These are phyloP conservation scores for Pholis gunnellus DNA, from an alignment of 2,113 vertebrate genomes.

Conservation along the genomic window DNA sequence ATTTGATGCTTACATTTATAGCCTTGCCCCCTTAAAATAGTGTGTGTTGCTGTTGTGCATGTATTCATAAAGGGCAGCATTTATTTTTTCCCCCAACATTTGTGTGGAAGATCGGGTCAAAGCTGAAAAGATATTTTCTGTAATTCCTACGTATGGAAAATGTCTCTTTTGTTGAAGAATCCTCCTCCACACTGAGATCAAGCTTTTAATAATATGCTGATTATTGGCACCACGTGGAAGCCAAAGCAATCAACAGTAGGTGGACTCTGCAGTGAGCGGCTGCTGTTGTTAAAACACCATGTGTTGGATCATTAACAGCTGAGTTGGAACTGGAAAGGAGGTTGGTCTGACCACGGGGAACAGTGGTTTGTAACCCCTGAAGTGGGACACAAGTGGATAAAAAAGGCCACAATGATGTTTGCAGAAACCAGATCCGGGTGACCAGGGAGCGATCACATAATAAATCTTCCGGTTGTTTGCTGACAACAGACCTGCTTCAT, in stretches of 20 bases:
- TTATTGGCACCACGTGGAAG: background rate
- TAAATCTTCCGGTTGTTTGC: conserved; percentile 38
- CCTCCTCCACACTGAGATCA: background rate
- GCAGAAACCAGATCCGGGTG: conserved; percentile 50
- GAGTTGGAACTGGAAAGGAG: conserved; percentile 26
- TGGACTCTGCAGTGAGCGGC: conserved; percentile 1
- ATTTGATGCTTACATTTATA: conserved; percentile 40
- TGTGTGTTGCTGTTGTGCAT: conserved; percentile 8
- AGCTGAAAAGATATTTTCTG: conserved; percentile 18
- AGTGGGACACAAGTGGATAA: conserved; percentile 26
- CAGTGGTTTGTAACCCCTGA: conserved; percentile 28
- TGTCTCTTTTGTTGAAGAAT: background rate
- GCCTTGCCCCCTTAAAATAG: conserved; percentile 25
- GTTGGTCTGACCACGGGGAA: conserved; percentile 31
- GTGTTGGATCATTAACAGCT: conserved; percentile 53
- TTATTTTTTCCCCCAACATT: background rate
- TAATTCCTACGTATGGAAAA: background rate
- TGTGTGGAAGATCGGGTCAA: conserved; percentile 1
- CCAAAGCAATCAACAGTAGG: background rate
- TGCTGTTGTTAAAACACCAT: conserved; percentile 23
- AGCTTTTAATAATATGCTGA: background rate
- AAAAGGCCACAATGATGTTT: conserved; percentile 26
- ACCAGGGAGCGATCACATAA: conserved; percentile 24
- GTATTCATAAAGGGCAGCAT: background rate
- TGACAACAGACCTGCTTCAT: conserved; percentile 17